Evolutionary conservation across 2,888 invertebrate species (phyloP), one percentile per base, ranked within the genome.

Genomic region (Parochlus steinenii): DNA sequence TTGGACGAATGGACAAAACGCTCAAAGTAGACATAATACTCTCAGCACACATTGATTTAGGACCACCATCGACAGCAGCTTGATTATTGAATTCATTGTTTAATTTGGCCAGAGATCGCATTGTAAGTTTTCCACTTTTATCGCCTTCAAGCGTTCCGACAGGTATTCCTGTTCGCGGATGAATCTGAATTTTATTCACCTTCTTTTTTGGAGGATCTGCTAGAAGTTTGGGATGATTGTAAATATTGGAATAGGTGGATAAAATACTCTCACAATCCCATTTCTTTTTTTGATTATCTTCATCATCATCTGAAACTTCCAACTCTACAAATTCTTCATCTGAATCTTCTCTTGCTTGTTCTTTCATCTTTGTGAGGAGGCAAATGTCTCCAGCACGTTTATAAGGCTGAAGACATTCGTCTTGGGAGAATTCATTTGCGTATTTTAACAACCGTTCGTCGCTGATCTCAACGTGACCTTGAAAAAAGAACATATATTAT

Each of bases 251-350:
- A 54, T 86, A 86, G 0, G 86, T 90, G 14, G 83, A 81, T 5
- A 92, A 61, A 44, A 92, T 79, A 37, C 83, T 83, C 62, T 92
- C 82, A 49, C 92, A 92, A 59, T 93, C 92, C 82, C 81, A 89
- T 53, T 73, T 76, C 42, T 72, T 66, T 19, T 36, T 30, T n/a
- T n/a, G n/a, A n/a, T n/a, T n/a, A 6, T 14, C 15, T 46, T 66
- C 67, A 43, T 72, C 68, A 1, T 65, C 61, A 34, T 72, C 67
- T 18, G 71, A 66, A 2, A 76, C 69, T 42, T 72, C 60, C 1
- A 71, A 57, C 20, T 65, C 64, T 23, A 74, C 54, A 8, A 75
- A 61, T 40, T 69, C 65, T 3, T 73, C 70, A 23, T 71, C 71
- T 1, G 65, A 61, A 6, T 63, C 56, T 16, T 58, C 55, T 25